phyloP scores from a whole-genome alignment of 2,888 invertebrate genomes.

The Galerucella nymphaeae region DNA sequence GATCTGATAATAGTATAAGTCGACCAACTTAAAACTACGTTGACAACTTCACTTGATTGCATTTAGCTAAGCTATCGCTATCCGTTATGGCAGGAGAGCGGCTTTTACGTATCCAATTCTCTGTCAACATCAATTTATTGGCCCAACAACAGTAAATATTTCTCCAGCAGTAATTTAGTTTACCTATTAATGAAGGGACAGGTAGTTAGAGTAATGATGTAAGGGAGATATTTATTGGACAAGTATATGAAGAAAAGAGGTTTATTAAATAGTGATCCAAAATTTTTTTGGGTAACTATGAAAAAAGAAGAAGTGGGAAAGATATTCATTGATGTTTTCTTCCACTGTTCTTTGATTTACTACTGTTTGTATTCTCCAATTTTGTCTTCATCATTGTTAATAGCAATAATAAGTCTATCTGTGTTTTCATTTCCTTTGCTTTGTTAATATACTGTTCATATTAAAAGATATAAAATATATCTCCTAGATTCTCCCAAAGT shows the following conservation, averaged over 20 bases:
- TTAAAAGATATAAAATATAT: too few species aligned
- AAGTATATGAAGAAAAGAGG: not conserved
- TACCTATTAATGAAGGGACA: constrained; percentile 9
- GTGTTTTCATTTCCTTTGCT: too few species aligned
- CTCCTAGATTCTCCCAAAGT: too few species aligned
- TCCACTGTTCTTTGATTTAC: too few species aligned
- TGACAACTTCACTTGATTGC: not conserved
- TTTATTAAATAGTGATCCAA: not conserved
- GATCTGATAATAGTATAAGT: too few species aligned
- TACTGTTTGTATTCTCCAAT: too few species aligned
- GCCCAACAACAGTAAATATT: constrained; percentile 21
- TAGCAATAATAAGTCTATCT: too few species aligned
- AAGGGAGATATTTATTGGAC: not conserved
- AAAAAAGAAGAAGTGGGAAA: not conserved
- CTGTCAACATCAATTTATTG: constrained; percentile 21
- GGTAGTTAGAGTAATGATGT: not conserved
- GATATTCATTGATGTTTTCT: not conserved
- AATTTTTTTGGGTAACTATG: not conserved
- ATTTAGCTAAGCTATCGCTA: not conserved
- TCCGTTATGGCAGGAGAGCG: not conserved
- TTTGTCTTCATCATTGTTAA: too few species aligned
- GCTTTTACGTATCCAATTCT: not conserved
- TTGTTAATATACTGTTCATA: too few species aligned
- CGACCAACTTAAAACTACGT: constrained; percentile 1
- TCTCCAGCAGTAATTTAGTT: constrained; percentile 18